These are phyloP conservation scores for Antidorcas marsupialis DNA, from an alignment of 2,113 vertebrate genomes.

Conservation along the genomic window DNA sequence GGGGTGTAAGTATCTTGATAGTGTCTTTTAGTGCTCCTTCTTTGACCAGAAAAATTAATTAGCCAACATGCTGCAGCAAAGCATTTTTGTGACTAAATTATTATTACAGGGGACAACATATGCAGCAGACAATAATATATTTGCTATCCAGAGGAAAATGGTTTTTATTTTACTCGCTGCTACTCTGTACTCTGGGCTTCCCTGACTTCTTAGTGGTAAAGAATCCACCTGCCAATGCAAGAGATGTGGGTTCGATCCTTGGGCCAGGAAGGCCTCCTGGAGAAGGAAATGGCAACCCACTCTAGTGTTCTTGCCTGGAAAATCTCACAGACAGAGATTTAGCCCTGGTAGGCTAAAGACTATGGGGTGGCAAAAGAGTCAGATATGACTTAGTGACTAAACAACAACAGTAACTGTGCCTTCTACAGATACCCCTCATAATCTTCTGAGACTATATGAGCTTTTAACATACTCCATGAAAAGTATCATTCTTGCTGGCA, in stretches of 20 bases:
- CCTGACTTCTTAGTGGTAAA: background rate
- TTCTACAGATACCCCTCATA: background rate
- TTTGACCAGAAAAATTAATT: background rate
- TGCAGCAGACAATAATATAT: background rate
- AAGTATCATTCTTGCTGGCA: too few relatives aligned
- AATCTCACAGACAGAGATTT: background rate
- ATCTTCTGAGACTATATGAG: background rate
- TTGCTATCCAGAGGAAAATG: background rate
- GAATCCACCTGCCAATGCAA: background rate
- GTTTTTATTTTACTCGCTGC: background rate
- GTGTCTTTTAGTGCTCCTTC: background rate
- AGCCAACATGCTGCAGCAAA: background rate
- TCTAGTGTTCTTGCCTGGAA: background rate
- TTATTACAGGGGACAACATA: background rate
- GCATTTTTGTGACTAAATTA: background rate
- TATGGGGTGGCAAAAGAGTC: background rate
- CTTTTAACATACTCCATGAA: background rate
- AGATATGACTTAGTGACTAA: background rate
- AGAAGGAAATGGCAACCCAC: background rate
- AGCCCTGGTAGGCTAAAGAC: background rate
- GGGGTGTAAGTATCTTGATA: background rate
- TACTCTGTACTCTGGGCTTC: background rate
- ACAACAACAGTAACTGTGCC: background rate
- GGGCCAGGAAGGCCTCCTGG: background rate
- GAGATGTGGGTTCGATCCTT: background rate